These are phyloP conservation scores for Sebastes jordani DNA, from an alignment of 2,797 vertebrate genomes.

Conservation along the genomic window DNA sequence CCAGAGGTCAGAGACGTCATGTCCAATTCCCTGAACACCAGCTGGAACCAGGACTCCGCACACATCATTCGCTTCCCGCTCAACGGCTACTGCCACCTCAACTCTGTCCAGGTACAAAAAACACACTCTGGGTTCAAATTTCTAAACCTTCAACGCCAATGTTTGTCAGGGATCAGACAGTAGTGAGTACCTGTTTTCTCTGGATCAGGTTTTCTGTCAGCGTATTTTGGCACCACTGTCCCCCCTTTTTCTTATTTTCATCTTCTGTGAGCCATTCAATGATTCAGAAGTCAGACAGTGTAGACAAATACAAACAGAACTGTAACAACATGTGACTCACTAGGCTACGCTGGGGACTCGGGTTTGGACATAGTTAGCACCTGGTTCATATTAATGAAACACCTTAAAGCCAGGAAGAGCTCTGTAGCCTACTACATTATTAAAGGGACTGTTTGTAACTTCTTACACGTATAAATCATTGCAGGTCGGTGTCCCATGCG, in stretches of 20 bases:
- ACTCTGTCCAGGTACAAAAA: slow-evolving; percentile 91
- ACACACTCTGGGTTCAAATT: neutral
- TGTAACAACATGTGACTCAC: neutral
- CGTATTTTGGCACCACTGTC: neutral
- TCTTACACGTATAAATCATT: too few species aligned
- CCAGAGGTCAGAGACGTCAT: slow-evolving; percentile 91
- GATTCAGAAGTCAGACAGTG: neutral
- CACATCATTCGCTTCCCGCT: slow-evolving; percentile 92
- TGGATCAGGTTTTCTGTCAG: neutral
- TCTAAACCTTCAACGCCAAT: neutral
- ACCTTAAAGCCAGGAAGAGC: neutral
- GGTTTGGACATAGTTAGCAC: neutral
- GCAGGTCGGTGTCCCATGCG: too few species aligned
- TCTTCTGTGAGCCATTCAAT: neutral
- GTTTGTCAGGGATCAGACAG: neutral
- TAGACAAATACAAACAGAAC: neutral
- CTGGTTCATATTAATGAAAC: neutral
- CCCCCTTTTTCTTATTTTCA: neutral
- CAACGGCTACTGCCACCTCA: slow-evolving; percentile 92
- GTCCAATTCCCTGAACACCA: slow-evolving; percentile 87
- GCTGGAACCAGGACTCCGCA: slow-evolving; percentile 91
- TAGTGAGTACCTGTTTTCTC: neutral
- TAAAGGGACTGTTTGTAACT: too few species aligned
- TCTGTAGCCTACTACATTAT: neutral
- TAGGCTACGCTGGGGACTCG: neutral